phyloP scores from a whole-genome alignment of 2,113 vertebrate genomes.

The Furnarius figulus region DNA sequence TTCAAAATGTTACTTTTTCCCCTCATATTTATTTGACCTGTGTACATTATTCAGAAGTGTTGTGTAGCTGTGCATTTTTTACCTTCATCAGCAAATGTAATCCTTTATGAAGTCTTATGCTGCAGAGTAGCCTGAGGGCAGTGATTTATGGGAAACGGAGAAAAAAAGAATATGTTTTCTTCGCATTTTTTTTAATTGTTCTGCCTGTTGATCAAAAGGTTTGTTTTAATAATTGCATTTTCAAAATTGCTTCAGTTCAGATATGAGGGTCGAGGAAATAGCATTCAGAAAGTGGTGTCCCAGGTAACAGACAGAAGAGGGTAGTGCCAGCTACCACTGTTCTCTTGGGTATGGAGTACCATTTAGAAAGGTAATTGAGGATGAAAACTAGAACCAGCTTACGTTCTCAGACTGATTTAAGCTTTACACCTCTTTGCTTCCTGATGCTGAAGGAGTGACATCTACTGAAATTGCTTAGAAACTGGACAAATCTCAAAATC shows the following conservation, averaged over 20 bases:
- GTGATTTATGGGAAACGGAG: neutral
- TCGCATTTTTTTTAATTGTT: neutral
- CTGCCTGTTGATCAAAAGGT: neutral
- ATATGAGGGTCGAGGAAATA: neutral
- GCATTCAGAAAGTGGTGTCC: neutral
- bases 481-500: neutral
- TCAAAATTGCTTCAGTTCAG: neutral
- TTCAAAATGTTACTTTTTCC: neutral
- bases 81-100: neutral
- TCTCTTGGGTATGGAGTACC: neutral
- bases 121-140: neutral
- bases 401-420: neutral
- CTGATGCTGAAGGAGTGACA: neutral
- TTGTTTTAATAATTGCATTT: neutral
- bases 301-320: neutral
- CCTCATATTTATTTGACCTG: accelerated
- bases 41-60: neutral
- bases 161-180: neutral
- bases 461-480: neutral
- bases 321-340: neutral
- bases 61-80: neutral
- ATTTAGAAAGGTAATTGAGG: neutral
- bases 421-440: neutral
- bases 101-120: neutral
- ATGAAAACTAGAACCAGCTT: neutral